Evolutionary conservation across 2,113 vertebrate species (phyloP), one percentile per base, ranked within the genome.

Genomic region (Proterorhinus semilunaris): DNA sequence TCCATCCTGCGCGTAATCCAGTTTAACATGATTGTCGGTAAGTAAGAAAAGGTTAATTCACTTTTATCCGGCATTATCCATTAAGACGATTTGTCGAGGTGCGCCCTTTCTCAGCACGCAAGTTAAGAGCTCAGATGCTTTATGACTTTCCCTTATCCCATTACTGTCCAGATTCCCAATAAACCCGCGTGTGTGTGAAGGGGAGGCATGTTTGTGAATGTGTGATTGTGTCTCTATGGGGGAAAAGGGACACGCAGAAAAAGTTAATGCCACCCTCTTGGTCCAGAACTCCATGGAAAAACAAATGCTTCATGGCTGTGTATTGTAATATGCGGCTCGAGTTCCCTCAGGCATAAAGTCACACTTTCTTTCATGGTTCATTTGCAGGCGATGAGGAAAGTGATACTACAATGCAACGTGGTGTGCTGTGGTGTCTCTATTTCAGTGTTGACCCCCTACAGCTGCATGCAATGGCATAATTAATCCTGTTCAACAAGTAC

Each of bases 31-130:
- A 44, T 44, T 55, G 67, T 27, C 16, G 16, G 11, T 0, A n/a
- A 58, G 62, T 27, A 7, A 74, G 71, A 61, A 68, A 70, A 50
- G 6, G 52, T 75, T 57, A 87, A 71, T 71, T 70, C 54, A 59
- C 17, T 68, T 72, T 66, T 5, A 83, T 69, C 78, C 79, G 53
- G 68, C n/a, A 21, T 83, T 75, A 83, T 76, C 71, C 83, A 75
- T 80, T 77, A 76, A 78, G 81, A 65, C 61, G 65, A 77, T 83
- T 82, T 83, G 54, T 68, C 0, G 68, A 72, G 72, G 68, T 21
- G 52, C 47, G 4, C 66, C 68, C 72, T n/a, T n/a, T 61, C 70
- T 81, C 77, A 52, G 51, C 43, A 13, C 12, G 9, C 75, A 68
- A 75, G 55, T 65, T 50, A 54, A 63, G 44, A 71, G 74, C 81